These are phyloP conservation scores for Diadumene lineata DNA, from an alignment of 92 coral and sea anemone genomes.

Conservation along the genomic window DNA sequence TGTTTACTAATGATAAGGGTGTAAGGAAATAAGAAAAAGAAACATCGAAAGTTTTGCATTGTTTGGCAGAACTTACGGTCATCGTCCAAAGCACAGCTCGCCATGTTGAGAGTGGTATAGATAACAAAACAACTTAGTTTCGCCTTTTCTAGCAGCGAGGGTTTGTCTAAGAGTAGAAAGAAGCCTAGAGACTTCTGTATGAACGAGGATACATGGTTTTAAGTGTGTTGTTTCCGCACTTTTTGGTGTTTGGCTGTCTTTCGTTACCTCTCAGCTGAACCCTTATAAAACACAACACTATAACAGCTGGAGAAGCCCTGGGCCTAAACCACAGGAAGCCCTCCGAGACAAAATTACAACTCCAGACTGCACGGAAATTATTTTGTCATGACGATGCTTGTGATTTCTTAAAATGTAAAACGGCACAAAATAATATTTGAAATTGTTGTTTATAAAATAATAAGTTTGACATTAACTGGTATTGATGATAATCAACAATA, in stretches of 20 bases:
- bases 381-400: too few relatives aligned
- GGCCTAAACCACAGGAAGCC: slow-evolving; percentile 33
- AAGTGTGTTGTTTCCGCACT: neutral
- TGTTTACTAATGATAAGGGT: neutral
- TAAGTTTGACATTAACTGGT: too few relatives aligned
- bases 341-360: neutral
- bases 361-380: too few relatives aligned
- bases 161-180: neutral
- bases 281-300: neutral
- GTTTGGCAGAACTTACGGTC: slow-evolving; percentile 5
- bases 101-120: neutral
- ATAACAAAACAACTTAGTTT: neutral
- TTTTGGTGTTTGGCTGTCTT: neutral
- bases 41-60: slow-evolving; percentile 3
- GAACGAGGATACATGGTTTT: slow-evolving; percentile 17
- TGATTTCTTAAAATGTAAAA: too few relatives aligned
- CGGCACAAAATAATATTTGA: too few relatives aligned
- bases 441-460: too few relatives aligned
- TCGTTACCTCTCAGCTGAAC: neutral
- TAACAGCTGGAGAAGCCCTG: slow-evolving; percentile 13
- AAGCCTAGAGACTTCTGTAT: slow-evolving; percentile 7
- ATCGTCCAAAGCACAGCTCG: slow-evolving; percentile 10
- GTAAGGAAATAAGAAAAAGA: neutral
- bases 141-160: neutral
- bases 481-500: too few relatives aligned